Conservation (phyloP, 2,113 vertebrate genomes). For the Myrmecobius fasciatus region DNA sequence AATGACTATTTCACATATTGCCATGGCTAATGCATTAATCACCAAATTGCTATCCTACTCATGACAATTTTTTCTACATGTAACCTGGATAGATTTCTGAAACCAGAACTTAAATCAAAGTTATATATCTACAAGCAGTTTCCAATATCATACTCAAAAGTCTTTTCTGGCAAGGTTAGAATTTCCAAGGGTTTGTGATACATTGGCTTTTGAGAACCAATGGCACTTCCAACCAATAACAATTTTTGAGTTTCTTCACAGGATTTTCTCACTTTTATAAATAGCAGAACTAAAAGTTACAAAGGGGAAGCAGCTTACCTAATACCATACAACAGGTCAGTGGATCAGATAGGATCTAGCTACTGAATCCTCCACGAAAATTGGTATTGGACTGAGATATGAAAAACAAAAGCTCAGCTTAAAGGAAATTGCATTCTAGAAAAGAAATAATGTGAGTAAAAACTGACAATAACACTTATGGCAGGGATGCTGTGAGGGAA, state of each 20-base stretch:
- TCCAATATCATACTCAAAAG: not conserved
- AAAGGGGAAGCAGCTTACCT: not conserved
- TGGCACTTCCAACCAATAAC: not conserved
- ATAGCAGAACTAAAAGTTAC: not conserved
- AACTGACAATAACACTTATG: slow-evolving; percentile 58
- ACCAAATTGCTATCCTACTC: not conserved
- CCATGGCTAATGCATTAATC: not conserved
- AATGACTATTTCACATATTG: not conserved
- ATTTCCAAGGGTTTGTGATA: not conserved
- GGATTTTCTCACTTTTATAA: not conserved
- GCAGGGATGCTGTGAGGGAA: slow-evolving; percentile 20
- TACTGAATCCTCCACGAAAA: not conserved
- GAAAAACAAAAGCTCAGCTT: slow-evolving; percentile 47
- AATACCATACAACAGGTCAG: not conserved
- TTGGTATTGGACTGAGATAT: not conserved
- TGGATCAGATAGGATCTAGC: not conserved
- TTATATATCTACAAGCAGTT: not conserved
- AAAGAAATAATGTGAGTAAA: slow-evolving; percentile 59
- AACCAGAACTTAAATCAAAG: not conserved
- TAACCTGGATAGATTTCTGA: not conserved
- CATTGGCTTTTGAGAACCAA: not conserved
- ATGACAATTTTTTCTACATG: not conserved
- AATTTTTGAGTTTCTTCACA: not conserved
- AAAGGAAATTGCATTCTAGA: slow-evolving; percentile 47
- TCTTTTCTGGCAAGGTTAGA: not conserved